Evolutionary conservation across 2,797 vertebrate species (phyloP).

Genomic region (Trichosurus vulpecula): DNA sequence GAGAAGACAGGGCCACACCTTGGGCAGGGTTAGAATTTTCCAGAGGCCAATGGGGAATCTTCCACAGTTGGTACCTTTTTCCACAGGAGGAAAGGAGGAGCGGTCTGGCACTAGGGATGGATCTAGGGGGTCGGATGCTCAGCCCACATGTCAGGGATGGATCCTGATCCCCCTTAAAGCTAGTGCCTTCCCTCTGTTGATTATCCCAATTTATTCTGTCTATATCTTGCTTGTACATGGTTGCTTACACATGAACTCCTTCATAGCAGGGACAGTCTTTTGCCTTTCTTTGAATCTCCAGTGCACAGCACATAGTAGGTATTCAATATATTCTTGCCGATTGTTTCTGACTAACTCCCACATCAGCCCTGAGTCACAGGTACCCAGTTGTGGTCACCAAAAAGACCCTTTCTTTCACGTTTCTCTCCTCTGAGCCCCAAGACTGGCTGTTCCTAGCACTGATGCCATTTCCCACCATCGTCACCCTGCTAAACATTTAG

Average conservation of each 20-base stretch:
- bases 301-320: not conserved
- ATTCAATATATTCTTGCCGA: not conserved
- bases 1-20: not conserved
- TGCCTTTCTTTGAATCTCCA: not conserved
- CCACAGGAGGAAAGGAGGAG: not conserved
- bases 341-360: not conserved
- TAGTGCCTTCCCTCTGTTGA: not conserved
- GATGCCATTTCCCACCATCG: not conserved
- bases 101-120: not conserved
- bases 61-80: not conserved
- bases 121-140: not conserved
- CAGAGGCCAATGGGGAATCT: not conserved
- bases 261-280: not conserved
- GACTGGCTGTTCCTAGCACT: not conserved
- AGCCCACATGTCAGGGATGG: not conserved
- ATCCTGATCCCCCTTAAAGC: not conserved
- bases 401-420: not conserved
- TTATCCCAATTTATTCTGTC: not conserved
- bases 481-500: not conserved
- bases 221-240: not conserved
- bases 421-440: not conserved
- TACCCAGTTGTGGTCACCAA: not conserved
- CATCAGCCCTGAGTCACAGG: not conserved
- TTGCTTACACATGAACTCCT: not conserved
- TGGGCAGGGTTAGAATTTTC: not conserved